phyloP scores from a whole-genome alignment of 1,140 invertebrate genomes.

The Lepidotrigona ventralis region DNA sequence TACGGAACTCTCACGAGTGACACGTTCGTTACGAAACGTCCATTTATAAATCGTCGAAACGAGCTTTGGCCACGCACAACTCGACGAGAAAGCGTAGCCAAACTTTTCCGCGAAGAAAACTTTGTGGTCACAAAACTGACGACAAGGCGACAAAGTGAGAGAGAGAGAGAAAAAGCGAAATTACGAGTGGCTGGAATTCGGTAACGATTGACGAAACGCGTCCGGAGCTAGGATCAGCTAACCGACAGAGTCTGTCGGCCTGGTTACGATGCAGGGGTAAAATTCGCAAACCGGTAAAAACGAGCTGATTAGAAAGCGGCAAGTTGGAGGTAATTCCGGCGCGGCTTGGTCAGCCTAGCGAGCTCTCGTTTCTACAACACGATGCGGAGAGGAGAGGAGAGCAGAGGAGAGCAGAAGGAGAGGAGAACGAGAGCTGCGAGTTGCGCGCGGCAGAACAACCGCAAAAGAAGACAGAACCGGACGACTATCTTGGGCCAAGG shows the following conservation, averaged over 20 bases:
- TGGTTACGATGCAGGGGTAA: constrained; percentile 31
- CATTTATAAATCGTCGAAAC: no score
- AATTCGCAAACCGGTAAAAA: constrained; percentile 55
- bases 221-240: not conserved
- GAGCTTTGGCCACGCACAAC: no score
- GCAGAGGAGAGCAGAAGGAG: no score
- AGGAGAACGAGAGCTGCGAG: constrained; percentile 14
- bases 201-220: not conserved
- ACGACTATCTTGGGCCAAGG: constrained; percentile 55
- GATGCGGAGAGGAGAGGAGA: not conserved
- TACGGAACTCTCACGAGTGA: no score
- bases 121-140: no score
- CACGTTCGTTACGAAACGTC: no score
- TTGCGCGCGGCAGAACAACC: constrained; percentile 54
- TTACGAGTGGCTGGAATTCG: no score
- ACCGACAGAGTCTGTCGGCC: not conserved
- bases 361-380: constrained; percentile 52
- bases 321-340: constrained; percentile 40
- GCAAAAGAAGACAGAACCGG: constrained; percentile 61
- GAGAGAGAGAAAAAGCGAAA: no score
- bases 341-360: constrained; percentile 18
- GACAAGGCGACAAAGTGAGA: no score
- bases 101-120: no score
- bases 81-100: no score
- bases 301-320: constrained; percentile 63